Evolutionary conservation across 1,140 invertebrate species (phyloP), one percentile per base, ranked within the genome.

Genomic region (Drosophila punjabiensis): DNA sequence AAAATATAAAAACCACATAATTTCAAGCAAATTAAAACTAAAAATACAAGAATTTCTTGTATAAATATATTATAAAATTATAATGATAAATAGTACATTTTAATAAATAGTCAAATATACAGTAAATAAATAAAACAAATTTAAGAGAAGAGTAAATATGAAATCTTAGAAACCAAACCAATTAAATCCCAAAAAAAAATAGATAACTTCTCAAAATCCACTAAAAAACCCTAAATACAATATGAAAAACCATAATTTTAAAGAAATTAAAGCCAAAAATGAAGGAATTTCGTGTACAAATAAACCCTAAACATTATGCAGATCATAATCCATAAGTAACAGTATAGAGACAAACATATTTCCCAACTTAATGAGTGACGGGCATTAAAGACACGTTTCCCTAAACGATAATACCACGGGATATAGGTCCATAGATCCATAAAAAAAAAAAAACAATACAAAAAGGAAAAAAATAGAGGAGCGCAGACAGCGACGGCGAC

Each of bases 371-470:
- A 58, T 58, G 55, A 58, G 55, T 58, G 55, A 39, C 55, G 55
- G 55, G 55, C 35, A 58, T 58, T 39, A 58, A 58, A 58, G 35
- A 58, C 55, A 58, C 55, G 55, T 58, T 58, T 35, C 55, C 55
- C 55, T 58, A 58, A 58, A 39, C 50, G 48, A 18, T 37, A 30
- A 52, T 61, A 61, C 30, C 30, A 16, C n/a, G 41, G 59, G 28
- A 50, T 58, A 56, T 37, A 3, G 52, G 20, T 33, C 32, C 60
- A 24, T 56, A 24, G 50, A 56, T 37, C 50, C 50, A 65, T 50
- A 35, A 37, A 32, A 59, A 24, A 32, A 59, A 24, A 24, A 11
- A 20, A 39, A 41, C 33, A 14, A 14, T 55, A 30, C 24, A 14
- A 45, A 50, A 33, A 28, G 4, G n/a, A 30, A 28, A 50, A 52